A percentile compares a stretch with the other conserved stretches of the same genome.
Evolutionary conservation across 2,113 vertebrate genomes (phyloP).

Genomic region (Aleadryas rufinucha): DNA sequence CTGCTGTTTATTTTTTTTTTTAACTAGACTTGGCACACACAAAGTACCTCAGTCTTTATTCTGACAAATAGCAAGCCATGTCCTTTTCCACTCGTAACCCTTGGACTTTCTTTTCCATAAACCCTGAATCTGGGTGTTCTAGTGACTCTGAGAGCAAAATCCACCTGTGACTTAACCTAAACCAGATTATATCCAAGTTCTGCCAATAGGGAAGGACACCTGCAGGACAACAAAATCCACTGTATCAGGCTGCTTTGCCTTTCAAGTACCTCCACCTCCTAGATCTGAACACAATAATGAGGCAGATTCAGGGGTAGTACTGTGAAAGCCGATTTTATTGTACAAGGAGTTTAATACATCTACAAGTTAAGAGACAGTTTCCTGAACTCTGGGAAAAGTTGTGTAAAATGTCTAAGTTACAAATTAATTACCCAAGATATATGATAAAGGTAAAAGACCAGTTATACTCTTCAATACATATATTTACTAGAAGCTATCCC

Average conservation of each 20-base stretch:
- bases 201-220: accelerated
- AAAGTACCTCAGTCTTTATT: neutral
- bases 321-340: neutral
- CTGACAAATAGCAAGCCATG: neutral
- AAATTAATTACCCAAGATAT: neutral
- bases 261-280: neutral
- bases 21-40: neutral
- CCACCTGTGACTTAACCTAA: neutral
- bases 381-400: neutral
- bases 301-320: neutral
- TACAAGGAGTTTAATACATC: neutral
- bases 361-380: neutral
- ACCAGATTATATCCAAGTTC: neutral
- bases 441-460: neutral
- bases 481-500: neutral
- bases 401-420: neutral
- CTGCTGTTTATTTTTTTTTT: neutral
- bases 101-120: neutral
- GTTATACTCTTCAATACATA: neutral
- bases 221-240: neutral
- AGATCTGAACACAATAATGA: neutral
- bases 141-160: neutral
- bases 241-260: neutral
- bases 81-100: neutral
- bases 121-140: neutral